Conservation (phyloP, 2,888 invertebrate genomes). For the Achlya flavicornis region DNA sequence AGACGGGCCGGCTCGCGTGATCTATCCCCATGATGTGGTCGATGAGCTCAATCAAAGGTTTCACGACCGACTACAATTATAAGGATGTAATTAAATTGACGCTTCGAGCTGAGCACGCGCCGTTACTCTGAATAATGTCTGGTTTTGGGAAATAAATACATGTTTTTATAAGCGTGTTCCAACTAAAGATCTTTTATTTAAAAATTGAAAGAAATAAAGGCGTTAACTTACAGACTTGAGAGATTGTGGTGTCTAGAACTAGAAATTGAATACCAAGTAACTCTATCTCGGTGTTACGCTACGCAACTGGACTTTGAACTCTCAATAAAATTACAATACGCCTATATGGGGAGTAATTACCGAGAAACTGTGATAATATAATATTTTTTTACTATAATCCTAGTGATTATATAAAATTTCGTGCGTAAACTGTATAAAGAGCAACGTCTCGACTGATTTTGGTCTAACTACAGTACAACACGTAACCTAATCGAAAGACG, state of each 20-base stretch:
- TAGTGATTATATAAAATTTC: not conserved
- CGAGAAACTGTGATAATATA: too few relatives aligned
- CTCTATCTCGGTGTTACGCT: not conserved
- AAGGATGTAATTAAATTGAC: slow-evolving; percentile 25
- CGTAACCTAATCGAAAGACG: not conserved
- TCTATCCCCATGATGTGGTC: slow-evolving; percentile 46
- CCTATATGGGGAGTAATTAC: not conserved
- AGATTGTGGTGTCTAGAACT: not conserved
- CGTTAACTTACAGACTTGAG: slow-evolving; percentile 31
- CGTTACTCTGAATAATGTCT: not conserved
- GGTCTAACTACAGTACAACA: not conserved
- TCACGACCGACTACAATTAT: slow-evolving; percentile 46
- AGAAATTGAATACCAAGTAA: slow-evolving; percentile 2
- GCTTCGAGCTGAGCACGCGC: slow-evolving; percentile 9
- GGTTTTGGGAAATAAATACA: not conserved
- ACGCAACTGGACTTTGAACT: not conserved
- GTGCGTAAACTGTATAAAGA: not conserved
- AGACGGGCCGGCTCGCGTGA: slow-evolving; percentile 46
- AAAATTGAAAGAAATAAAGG: slow-evolving; percentile 25
- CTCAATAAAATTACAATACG: not conserved
- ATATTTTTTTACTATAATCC: too few relatives aligned
- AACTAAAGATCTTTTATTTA: not conserved
- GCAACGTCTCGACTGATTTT: not conserved
- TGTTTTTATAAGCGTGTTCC: not conserved
- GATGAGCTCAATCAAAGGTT: slow-evolving; percentile 45